These are phyloP conservation scores for Enteromius anoplus DNA, from an alignment of 2,797 vertebrate genomes.

Conservation along the genomic window DNA sequence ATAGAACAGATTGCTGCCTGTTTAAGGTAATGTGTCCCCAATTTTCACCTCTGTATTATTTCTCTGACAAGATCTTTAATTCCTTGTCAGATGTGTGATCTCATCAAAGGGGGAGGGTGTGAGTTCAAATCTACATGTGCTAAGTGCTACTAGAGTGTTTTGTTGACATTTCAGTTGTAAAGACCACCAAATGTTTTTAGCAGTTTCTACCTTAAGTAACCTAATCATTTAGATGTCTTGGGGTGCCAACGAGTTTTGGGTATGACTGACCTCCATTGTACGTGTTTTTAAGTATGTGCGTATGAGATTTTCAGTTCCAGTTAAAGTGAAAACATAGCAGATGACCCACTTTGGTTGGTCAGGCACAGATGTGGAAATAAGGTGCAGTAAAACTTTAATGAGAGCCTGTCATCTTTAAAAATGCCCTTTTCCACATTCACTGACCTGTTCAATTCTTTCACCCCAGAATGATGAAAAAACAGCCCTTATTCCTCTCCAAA, in stretches of 20 bases:
- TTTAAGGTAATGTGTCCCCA: slow-evolving; percentile 66
- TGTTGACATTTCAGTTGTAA: background rate
- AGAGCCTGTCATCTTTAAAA: slow-evolving; percentile 69
- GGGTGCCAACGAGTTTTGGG: background rate
- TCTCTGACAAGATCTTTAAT: slow-evolving; percentile 52
- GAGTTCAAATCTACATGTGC: slow-evolving; percentile 21
- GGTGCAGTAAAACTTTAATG: slow-evolving; percentile 76
- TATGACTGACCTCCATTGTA: background rate
- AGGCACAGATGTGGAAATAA: slow-evolving; percentile 70
- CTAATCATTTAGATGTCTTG: background rate
- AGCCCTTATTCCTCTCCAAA: slow-evolving; percentile 8
- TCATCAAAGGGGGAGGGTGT: background rate
- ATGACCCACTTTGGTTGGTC: slow-evolving; percentile 58
- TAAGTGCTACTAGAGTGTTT: slow-evolving; percentile 6
- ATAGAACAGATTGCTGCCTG: slow-evolving; percentile 53
- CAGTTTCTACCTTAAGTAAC: background rate
- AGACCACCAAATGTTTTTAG: slow-evolving; percentile 3
- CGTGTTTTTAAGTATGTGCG: background rate
- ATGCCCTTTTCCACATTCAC: slow-evolving; percentile 59
- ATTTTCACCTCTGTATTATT: slow-evolving; percentile 71
- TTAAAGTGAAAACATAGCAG: slow-evolving; percentile 66
- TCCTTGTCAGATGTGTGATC: slow-evolving; percentile 22
- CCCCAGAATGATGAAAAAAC: slow-evolving; percentile 19
- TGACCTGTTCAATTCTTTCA: slow-evolving; percentile 58
- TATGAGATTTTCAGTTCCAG: slow-evolving; percentile 62